Evolutionary conservation across 2,113 vertebrate genomes (phyloP).

Genomic region (Anhinga rufa): DNA sequence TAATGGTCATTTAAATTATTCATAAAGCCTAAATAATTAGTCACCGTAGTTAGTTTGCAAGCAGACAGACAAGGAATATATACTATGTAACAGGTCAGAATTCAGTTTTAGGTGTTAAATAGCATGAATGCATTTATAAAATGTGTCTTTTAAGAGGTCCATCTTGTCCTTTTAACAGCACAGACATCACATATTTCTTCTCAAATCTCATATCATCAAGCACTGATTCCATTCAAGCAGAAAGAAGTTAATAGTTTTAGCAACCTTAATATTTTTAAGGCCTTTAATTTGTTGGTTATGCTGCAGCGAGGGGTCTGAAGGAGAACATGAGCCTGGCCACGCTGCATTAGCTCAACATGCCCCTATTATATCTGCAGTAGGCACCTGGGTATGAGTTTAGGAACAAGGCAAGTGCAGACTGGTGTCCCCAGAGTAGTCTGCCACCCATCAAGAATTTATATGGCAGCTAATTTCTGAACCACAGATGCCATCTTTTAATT

Average conservation of each 20-base stretch:
- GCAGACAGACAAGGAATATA: background rate
- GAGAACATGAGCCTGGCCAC: background rate
- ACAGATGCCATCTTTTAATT: rapidly evolving
- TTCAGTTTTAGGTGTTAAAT: background rate
- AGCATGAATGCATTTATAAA: background rate
- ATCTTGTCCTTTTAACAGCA: background rate
- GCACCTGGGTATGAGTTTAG: background rate
- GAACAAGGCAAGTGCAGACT: background rate
- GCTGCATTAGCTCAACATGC: background rate
- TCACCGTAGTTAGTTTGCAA: background rate
- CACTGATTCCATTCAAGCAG: background rate
- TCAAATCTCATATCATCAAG: background rate
- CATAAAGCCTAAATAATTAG: background rate
- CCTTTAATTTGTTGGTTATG: background rate
- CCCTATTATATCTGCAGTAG: background rate
- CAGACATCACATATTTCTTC: background rate
- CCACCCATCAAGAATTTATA: background rate
- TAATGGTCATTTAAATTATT: background rate
- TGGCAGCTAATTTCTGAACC: background rate
- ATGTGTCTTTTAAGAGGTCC: background rate
- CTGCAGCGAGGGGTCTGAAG: background rate
- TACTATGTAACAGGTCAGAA: background rate
- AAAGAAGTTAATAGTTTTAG: background rate
- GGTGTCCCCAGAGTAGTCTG: background rate
- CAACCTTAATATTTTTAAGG: background rate